phyloP scores from a whole-genome alignment of 2,113 vertebrate species.

The Corydoras maculifer region DNA sequence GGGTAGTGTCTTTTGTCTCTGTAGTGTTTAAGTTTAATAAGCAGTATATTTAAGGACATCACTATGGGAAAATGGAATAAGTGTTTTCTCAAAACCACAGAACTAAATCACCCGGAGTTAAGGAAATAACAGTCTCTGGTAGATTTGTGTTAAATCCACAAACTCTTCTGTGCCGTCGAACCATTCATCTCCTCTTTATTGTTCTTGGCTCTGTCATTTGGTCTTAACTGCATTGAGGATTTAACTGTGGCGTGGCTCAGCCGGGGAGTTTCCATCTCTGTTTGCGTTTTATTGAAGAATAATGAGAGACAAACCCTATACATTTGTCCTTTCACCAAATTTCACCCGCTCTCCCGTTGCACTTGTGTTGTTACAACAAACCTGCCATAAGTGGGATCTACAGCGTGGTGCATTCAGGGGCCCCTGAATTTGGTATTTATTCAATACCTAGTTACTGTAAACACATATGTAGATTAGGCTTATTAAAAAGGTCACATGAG shows the following conservation, averaged over 20 bases:
- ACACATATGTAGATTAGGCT: background rate
- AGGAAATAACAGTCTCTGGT: conserved; percentile 11
- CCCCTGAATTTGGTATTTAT: background rate
- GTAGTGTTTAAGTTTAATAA: background rate
- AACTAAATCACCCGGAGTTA: background rate
- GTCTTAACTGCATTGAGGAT: background rate
- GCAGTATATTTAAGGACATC: background rate
- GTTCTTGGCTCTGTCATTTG: conserved; percentile 2
- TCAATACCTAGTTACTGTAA: background rate
- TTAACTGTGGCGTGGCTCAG: conserved; percentile 6
- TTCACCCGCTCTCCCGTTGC: background rate
- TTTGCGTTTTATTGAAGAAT: conserved; percentile 11
- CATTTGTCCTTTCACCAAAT: conserved; percentile 4
- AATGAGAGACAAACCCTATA: conserved; percentile 1
- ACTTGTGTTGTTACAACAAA: background rate
- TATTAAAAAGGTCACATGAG: background rate
- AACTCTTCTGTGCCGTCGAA: background rate
- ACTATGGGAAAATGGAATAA: conserved; percentile 7
- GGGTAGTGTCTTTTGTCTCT: background rate
- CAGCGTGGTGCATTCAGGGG: background rate
- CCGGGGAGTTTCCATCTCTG: conserved; percentile 26
- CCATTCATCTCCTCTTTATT: background rate
- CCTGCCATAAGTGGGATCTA: background rate
- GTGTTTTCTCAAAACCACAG: conserved; percentile 7
- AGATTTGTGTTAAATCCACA: conserved; percentile 8